phyloP scores from a whole-genome alignment of 2,888 invertebrate genomes.

The Orchesellides sinensis region DNA sequence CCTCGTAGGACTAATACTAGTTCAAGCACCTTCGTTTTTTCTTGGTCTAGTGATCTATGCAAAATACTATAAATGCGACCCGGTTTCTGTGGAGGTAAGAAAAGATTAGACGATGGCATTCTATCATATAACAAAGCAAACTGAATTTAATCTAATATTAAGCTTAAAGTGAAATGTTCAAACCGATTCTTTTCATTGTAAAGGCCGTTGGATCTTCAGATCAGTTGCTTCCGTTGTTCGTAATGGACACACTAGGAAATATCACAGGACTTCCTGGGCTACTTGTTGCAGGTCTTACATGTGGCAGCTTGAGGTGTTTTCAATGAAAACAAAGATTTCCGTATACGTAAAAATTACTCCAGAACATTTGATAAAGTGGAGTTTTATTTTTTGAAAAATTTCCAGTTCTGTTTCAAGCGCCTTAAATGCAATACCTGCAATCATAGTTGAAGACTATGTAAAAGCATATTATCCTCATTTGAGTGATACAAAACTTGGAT shows the following conservation, averaged over 20 bases:
- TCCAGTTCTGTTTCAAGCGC: constrained; percentile 95
- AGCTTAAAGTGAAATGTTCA: not conserved
- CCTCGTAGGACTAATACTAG: constrained; percentile 20
- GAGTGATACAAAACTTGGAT: constrained; percentile 80
- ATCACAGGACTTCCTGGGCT: constrained; percentile 87
- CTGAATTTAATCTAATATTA: not conserved
- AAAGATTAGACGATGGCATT: too few relatives aligned
- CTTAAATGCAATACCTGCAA: constrained; percentile 93
- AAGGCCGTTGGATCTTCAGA: constrained; percentile 85
- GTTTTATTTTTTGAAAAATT: not conserved
- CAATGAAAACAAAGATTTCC: too few relatives aligned
- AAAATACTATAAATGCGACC: constrained; percentile 90
- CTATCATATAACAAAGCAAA: not conserved
- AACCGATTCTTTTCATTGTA: constrained; percentile 63
- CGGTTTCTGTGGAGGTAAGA: constrained; percentile 83
- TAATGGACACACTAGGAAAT: constrained; percentile 88
- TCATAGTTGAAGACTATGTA: constrained; percentile 90
- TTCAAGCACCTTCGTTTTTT: constrained; percentile 79
- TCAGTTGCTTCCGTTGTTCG: constrained; percentile 92
- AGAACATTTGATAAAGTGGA: too few relatives aligned
- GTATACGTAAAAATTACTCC: too few relatives aligned
- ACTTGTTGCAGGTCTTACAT: constrained; percentile 97
- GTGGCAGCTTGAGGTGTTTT: constrained; percentile 84
- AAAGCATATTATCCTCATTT: constrained; percentile 77
- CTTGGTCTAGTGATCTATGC: constrained; percentile 90